Conservation (phyloP, 53 echinoderm and acorn worm species). For the Mesocentrotus franciscanus region DNA sequence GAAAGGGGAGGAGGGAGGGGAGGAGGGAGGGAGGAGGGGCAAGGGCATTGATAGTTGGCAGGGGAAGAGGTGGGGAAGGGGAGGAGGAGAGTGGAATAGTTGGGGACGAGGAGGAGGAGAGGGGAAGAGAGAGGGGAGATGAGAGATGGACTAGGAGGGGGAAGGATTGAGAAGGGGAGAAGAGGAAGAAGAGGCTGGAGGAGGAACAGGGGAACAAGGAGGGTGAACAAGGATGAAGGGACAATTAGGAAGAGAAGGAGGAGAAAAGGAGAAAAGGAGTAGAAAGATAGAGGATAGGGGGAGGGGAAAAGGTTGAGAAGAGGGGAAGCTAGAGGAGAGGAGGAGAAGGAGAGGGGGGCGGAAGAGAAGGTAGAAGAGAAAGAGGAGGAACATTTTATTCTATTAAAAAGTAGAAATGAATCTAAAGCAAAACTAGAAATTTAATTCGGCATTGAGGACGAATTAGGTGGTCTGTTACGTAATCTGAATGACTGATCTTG, state of each 20-base stretch:
- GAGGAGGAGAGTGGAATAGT: background rate
- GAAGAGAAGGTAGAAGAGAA: background rate
- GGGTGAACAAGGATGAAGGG: background rate
- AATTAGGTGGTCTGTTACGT: too few species aligned
- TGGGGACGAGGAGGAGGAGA: too few species aligned
- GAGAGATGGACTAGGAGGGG: too few species aligned
- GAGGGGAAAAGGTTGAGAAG: background rate
- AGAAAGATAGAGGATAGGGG: background rate
- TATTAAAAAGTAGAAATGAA: too few species aligned
- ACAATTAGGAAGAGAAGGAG: background rate
- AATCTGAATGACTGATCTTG: too few species aligned
- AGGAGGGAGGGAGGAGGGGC: too few species aligned
- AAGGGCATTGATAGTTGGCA: too few species aligned
- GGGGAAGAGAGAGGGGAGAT: background rate
- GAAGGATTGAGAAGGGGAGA: too few species aligned
- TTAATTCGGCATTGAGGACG: too few species aligned
- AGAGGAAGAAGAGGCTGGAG: too few species aligned
- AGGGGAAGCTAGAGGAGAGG: background rate
- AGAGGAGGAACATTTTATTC: background rate
- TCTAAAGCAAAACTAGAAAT: too few species aligned
- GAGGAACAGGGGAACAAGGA: too few species aligned
- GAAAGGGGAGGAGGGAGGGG: background rate
- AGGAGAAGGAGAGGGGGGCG: background rate
- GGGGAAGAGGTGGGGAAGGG: background rate
- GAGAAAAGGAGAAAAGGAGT: background rate